Base-by-base conservation (phyloP, 2,113 vertebrate genomes). In the Oryzias melastigma region DNA sequence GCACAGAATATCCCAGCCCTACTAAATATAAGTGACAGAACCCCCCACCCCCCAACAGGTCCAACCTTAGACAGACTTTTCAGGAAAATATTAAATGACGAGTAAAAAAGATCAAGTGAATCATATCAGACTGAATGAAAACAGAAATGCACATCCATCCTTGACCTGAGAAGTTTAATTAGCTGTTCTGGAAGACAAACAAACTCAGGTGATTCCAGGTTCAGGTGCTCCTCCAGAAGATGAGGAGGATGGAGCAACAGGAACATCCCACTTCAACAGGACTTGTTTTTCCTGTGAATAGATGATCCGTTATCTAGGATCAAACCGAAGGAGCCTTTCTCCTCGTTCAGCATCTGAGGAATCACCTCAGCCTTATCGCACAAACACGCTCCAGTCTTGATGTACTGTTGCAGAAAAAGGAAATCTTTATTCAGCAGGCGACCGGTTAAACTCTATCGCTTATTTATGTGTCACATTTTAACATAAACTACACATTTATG, bases 251-350 rank as follows among this genome's bases (percentile, higher is more conserved):
- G 64, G 74, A 56, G 62, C 57, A 77, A 50, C 74, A 71, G 49
- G 65, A 84, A 75, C 71, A 78, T 73, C 49, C 64, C 3, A 0
- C 54, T 57, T 29, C 44, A 72, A 45, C n/a, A 20, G 54, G 65
- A 65, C 35, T 8, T 41, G 25, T 52, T 41, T 76, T 81, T 27
- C 77, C 55, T 58, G 56, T 20, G 19, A 49, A 78, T 77, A 82
- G 78, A 80, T 60, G 57, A 86, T 78, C 64, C 60, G 78, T 49
- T 78, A 71, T 83, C 68, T 58, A 68, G 78, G 80, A 86, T 86
- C 73, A 84, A 83, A 73, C 62, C 68, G 25, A 1, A 0, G 56
- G 49, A 76, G 65, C 66, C 41, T 25, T 73, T 79, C 47, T 55
- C 57, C 42, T 57, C 62, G 49, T 53, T 14, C 4, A 1, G 58